phyloP scores from a whole-genome alignment of 1,140 invertebrate genomes.

The Catajapyx aquilonaris region DNA sequence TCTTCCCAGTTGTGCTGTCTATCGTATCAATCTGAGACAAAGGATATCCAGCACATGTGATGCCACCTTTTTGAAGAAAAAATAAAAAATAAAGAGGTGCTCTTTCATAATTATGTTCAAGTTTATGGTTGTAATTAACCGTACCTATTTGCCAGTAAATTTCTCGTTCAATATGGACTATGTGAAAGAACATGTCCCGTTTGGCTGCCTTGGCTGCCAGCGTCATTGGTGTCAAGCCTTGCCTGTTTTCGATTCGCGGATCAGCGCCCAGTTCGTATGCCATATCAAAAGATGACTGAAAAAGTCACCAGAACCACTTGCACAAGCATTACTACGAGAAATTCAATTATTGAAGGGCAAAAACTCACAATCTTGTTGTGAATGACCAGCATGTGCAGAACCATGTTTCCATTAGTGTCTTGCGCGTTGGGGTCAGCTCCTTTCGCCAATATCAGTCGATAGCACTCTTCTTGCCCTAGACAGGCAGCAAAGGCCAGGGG shows the following conservation, averaged over 20 bases:
- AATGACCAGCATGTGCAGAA: conserved; percentile 90
- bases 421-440: conserved; percentile 87
- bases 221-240: conserved; percentile 78
- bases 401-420: conserved; percentile 95
- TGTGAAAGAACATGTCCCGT: conserved; percentile 89
- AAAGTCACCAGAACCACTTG: conserved; percentile 11
- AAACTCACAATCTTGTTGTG: conserved; percentile 67
- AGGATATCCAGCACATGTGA: conserved; percentile 91
- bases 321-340: background rate
- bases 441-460: conserved; percentile 74
- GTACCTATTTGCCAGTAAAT: conserved; percentile 87
- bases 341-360: conserved; percentile 4
- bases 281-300: conserved; percentile 78
- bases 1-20: conserved; percentile 67
- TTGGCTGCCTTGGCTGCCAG: conserved; percentile 80
- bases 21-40: conserved; percentile 93
- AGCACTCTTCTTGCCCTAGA: conserved; percentile 91
- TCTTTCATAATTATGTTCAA: conserved; percentile 13
- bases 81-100: conserved; percentile 24
- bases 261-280: conserved; percentile 78
- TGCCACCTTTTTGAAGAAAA: conserved; percentile 41
- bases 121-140: conserved; percentile 15
- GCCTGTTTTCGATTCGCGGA: conserved; percentile 61
- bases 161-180: conserved; percentile 80
- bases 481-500: conserved; percentile 90